These are phyloP conservation scores for Lochmaea crataegi DNA, from an alignment of 2,888 invertebrate species.

Conservation along the genomic window DNA sequence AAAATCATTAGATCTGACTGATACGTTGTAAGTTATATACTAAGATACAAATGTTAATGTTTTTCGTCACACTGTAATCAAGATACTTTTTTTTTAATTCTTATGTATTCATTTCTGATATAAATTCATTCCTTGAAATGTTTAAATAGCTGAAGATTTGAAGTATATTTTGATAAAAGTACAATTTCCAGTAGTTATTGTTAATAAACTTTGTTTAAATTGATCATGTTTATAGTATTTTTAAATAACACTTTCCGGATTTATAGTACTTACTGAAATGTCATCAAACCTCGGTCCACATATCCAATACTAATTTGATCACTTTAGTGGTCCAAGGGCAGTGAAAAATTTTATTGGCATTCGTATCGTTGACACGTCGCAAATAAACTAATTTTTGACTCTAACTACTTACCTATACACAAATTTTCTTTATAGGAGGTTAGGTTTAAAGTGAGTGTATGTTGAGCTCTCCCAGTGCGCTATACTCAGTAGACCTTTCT, in stretches of 20 bases:
- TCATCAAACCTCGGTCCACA: too few species aligned
- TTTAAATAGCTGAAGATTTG: slow-evolving; percentile 34
- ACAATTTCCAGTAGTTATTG: slow-evolving; percentile 47
- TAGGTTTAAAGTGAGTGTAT: too few species aligned
- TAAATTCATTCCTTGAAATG: slow-evolving; percentile 8
- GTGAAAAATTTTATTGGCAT: too few species aligned
- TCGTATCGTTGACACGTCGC: too few species aligned
- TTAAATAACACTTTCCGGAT: background rate
- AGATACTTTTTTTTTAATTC: slow-evolving; percentile 9
- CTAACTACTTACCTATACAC: too few species aligned
- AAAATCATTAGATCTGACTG: slow-evolving; percentile 48
- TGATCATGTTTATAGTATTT: slow-evolving; percentile 1
- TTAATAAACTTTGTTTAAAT: slow-evolving; percentile 46
- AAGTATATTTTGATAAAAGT: slow-evolving; percentile 49
- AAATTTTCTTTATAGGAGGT: too few species aligned
- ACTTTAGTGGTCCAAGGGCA: too few species aligned
- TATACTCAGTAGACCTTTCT: too few species aligned
- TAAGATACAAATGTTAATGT: slow-evolving; percentile 26
- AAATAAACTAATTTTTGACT: too few species aligned
- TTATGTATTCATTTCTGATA: slow-evolving; percentile 13
- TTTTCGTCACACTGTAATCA: slow-evolving; percentile 25
- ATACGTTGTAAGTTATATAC: slow-evolving; percentile 46
- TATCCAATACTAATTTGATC: too few species aligned
- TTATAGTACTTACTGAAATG: too few species aligned
- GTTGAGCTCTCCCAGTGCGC: too few species aligned